phyloP scores from a whole-genome alignment of 2,113 vertebrate species.

The Hyperoodon ampullatus region DNA sequence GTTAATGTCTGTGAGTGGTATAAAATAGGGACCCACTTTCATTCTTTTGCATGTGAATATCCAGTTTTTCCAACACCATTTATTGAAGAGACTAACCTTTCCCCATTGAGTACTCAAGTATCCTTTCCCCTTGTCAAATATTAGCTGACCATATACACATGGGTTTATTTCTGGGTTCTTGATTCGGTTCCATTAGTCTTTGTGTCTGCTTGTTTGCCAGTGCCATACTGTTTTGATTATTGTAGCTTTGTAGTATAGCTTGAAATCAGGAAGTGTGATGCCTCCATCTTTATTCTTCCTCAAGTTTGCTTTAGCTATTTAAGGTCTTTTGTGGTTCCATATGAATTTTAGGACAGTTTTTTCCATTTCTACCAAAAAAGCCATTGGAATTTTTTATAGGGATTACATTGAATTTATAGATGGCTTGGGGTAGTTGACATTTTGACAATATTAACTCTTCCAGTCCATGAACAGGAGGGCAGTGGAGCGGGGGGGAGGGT shows the following conservation, averaged over 20 bases:
- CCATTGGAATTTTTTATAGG: not conserved
- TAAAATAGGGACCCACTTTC: not conserved
- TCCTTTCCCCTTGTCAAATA: too few species aligned
- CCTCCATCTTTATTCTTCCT: not conserved
- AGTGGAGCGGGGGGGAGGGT: not conserved
- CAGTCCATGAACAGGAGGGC: not conserved
- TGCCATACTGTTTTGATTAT: too few species aligned
- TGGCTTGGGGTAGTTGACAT: not conserved
- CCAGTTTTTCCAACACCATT: not conserved
- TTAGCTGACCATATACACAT: too few species aligned
- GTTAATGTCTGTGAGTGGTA: not conserved
- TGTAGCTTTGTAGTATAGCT: not conserved
- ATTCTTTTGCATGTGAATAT: not conserved
- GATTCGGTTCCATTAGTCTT: too few species aligned
- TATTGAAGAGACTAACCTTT: too few species aligned
- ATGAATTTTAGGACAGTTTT: not conserved
- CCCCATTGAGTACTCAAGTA: too few species aligned
- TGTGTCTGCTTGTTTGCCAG: too few species aligned
- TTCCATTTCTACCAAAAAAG: not conserved
- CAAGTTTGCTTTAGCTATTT: not conserved
- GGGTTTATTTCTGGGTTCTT: too few species aligned
- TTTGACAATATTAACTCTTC: not conserved
- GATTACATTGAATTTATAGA: not conserved
- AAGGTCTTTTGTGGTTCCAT: not conserved
- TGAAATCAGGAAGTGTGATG: not conserved